Base-by-base conservation (phyloP, 2,113 vertebrate genomes). In the Melospiza georgiana region DNA sequence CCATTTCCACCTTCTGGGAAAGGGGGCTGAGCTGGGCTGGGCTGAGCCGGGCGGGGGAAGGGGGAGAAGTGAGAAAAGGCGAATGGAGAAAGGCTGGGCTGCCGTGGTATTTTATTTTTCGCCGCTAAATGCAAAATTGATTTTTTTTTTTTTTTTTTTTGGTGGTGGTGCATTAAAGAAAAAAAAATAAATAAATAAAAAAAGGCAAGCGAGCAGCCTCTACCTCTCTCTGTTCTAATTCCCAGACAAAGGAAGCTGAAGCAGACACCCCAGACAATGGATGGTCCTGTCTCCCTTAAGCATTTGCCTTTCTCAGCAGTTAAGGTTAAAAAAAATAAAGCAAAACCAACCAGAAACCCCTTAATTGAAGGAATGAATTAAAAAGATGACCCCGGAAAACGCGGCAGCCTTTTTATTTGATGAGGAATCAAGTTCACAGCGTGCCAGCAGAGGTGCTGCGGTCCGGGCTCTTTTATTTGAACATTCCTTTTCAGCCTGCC, bases 241-340 rank as follows among this genome's bases (percentile, higher is more conserved):
- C 86, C 39, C 90, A 97, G 95, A 97, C 96, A 97, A 97, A 98
- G 96, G 73, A 65, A 91, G 73, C 83, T 87, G 84, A 54, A 73
- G 81, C 87, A 90, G 87, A 68, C 89, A 67, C 77, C 37, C 44
- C 72, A 87, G 96, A 95, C 85, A 96, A 90, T 78, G 83, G 48
- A 55, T 5, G 61, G 33, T 55, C 72, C 68, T 79, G 89, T 92
- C 91, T 91, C 71, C 84, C 68, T 85, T 69, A 62, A 90, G 73
- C 71, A 33, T 93, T 91, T 93, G 69, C 95, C 91, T 91, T 95
- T 95, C 87, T 80, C 75, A 92, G 96, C 83, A 88, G 88, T 65
- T 92, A 90, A 94, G 91, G 88, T 55, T 57, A 41, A 41, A 24
- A 62, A 85, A 73, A 58, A 72, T 67, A 48, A 2, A 16, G 15